Conservation (phyloP, 2,888 invertebrate genomes). For the Acanthosepion lycidas region DNA sequence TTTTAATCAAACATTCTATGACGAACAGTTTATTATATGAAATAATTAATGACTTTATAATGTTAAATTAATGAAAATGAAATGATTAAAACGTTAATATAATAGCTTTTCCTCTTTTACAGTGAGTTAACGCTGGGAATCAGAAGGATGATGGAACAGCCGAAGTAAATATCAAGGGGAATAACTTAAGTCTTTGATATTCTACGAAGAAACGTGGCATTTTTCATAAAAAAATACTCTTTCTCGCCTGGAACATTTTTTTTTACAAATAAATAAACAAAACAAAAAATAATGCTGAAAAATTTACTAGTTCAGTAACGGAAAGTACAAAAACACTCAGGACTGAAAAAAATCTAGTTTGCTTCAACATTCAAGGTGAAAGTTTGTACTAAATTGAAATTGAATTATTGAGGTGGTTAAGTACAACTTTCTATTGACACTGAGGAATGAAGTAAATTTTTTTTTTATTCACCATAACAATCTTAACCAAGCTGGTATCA, state of each 20-base stretch:
- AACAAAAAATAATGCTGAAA: too few species aligned
- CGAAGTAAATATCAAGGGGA: not conserved
- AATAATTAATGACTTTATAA: not conserved
- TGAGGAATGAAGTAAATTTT: too few species aligned
- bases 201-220: not conserved
- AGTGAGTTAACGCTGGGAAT: not conserved
- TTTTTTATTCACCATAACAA: too few species aligned
- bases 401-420: too few species aligned
- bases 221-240: not conserved
- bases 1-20: not conserved
- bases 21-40: not conserved
- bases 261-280: too few species aligned
- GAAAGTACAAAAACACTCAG: too few species aligned
- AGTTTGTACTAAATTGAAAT: too few species aligned
- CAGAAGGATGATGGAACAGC: not conserved
- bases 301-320: too few species aligned
- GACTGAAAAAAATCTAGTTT: too few species aligned
- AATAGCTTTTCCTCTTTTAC: not conserved
- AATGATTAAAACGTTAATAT: not conserved
- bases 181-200: not conserved
- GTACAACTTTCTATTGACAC: too few species aligned
- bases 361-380: too few species aligned
- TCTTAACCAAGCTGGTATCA: too few species aligned
- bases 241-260: not conserved
- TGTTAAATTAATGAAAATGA: not conserved